Evolutionary conservation across 2,797 vertebrate genomes (phyloP).

Genomic region (Margarornis squamiger): DNA sequence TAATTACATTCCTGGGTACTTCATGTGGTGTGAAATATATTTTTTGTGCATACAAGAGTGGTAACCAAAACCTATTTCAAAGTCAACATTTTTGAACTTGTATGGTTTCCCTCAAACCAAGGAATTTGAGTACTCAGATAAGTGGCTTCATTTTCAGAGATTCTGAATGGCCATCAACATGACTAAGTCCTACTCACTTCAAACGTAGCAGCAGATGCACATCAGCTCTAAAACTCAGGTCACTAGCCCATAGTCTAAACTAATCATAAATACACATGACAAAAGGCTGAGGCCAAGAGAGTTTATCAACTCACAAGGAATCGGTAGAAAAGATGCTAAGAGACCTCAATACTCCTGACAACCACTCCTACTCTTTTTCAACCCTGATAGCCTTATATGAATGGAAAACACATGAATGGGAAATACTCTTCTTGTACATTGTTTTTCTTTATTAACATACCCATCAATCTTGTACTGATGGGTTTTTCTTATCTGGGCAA

Average conservation of each 20-base stretch:
- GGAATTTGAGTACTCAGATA: not conserved
- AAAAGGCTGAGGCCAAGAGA: not conserved
- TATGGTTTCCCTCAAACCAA: not conserved
- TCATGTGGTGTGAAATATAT: conserved; percentile 12
- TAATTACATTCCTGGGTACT: conserved; percentile 24
- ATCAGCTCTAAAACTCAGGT: not conserved
- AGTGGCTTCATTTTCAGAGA: not conserved
- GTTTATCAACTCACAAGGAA: not conserved
- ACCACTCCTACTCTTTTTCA: not conserved
- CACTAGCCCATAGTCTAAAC: not conserved
- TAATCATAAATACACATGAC: not conserved
- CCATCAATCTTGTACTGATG: conserved; percentile 15
- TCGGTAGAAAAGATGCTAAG: not conserved
- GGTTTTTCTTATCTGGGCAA: conserved; percentile 32
- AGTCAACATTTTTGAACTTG: not conserved
- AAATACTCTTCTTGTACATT: conserved; percentile 6
- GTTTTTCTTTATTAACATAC: conserved; percentile 25
- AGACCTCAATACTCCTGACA: not conserved
- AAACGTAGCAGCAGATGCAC: not conserved
- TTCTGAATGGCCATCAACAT: not conserved
- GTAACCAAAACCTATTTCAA: conserved; percentile 11
- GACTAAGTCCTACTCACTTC: not conserved
- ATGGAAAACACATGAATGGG: not conserved
- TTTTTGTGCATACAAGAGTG: not conserved
- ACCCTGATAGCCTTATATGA: not conserved